A percentile compares a stretch with the other conserved stretches of the same genome.
Conservation (phyloP, 1,140 invertebrate species). For the Drusus annulatus region DNA sequence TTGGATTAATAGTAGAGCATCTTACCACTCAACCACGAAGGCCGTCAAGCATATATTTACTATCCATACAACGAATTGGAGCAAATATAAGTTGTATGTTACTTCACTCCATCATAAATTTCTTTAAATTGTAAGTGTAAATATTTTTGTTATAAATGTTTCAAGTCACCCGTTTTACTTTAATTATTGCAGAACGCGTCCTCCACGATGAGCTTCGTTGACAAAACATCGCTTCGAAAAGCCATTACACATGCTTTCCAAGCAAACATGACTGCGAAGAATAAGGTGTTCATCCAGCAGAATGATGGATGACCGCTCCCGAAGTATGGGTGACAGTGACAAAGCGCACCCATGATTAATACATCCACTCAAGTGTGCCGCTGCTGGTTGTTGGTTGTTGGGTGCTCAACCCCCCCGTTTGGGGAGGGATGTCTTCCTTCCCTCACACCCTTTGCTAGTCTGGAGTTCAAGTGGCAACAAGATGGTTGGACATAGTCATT, state of each 20-base stretch:
- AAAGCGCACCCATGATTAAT: conserved; percentile 37
- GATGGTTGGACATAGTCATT: conserved; percentile 27
- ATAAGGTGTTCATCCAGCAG: conserved; percentile 27
- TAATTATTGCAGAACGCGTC: too few species aligned
- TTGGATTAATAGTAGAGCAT: too few species aligned
- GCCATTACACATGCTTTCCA: conserved; percentile 27
- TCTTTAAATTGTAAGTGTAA: too few species aligned
- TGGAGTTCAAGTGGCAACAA: conserved; percentile 30
- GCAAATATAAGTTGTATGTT: too few species aligned
- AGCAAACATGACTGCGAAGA: conserved; percentile 23
- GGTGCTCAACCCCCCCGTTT: background rate
- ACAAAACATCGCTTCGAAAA: conserved; percentile 13
- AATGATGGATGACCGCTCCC: conserved; percentile 30
- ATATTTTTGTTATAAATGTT: too few species aligned
- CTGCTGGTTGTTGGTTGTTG: background rate
- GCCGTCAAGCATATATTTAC: too few species aligned
- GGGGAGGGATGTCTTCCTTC: background rate
- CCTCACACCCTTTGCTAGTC: background rate
- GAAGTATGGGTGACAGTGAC: conserved; percentile 40
- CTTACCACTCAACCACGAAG: too few species aligned
- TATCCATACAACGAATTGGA: too few species aligned
- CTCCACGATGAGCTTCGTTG: too few species aligned
- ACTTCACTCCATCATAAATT: too few species aligned
- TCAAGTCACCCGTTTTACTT: too few species aligned
- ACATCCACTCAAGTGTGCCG: conserved; percentile 25